Conservation (phyloP, 2,797 vertebrate genomes). For the Antennarius maculatus region DNA sequence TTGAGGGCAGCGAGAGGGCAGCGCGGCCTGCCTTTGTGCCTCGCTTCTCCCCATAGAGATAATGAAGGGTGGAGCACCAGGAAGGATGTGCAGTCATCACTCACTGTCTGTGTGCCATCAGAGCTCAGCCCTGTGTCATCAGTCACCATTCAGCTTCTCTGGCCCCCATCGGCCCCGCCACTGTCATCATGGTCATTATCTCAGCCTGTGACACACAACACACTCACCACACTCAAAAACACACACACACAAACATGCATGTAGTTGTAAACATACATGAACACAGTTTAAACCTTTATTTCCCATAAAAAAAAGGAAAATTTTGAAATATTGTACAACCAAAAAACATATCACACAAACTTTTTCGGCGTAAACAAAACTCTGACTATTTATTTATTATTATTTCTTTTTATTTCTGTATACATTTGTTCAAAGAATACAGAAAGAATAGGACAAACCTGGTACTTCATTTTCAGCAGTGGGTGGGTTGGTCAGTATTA, state of each 20-base stretch:
- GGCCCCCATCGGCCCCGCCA: slow-evolving; percentile 86
- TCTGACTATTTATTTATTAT: no score
- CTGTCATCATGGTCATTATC: slow-evolving; percentile 97
- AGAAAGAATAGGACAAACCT: background rate
- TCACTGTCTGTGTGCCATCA: slow-evolving; percentile 94
- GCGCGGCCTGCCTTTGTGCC: slow-evolving; percentile 80
- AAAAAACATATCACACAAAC: background rate
- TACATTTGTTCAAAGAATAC: background rate
- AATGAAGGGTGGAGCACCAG: slow-evolving; percentile 91
- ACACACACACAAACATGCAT: slow-evolving; percentile 26
- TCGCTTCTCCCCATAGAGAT: slow-evolving; percentile 84
- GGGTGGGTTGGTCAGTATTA: no score
- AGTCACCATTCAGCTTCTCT: slow-evolving; percentile 92
- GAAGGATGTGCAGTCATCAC: slow-evolving; percentile 90
- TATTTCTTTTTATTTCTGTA: background rate
- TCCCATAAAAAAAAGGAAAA: no score
- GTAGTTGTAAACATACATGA: slow-evolving; percentile 31
- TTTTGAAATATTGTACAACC: background rate
- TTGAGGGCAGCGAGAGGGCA: slow-evolving; percentile 84
- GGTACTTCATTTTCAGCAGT: no score
- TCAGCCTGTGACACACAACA: slow-evolving; percentile 67
- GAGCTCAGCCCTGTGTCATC: slow-evolving; percentile 90
- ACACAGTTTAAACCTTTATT: slow-evolving; percentile 3
- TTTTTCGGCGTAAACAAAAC: background rate
- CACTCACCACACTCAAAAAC: slow-evolving; percentile 38